phyloP scores from a whole-genome alignment of 1,140 invertebrate genomes.

The Papilio aristodemus region DNA sequence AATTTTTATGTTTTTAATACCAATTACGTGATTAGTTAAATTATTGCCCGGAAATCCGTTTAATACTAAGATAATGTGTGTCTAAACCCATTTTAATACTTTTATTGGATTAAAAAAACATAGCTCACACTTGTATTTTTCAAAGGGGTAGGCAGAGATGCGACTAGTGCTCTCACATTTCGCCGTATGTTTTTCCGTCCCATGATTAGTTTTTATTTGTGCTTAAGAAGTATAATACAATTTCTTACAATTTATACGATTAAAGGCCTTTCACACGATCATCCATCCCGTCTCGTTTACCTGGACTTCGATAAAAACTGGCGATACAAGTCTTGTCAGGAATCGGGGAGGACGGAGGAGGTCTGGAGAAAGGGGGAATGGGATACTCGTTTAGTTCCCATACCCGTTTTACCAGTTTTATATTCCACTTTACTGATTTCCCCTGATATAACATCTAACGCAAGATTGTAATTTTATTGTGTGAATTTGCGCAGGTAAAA shows the following conservation, averaged over 20 bases:
- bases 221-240: not conserved
- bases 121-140: too few species aligned
- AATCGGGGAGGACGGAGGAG: not conserved
- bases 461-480: not conserved
- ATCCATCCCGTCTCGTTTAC: conserved; percentile 7
- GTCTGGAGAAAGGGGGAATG: not conserved
- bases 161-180: too few species aligned
- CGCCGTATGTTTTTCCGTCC: too few species aligned
- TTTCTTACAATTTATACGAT: not conserved
- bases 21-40: too few species aligned
- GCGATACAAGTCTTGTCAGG: not conserved
- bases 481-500: not conserved
- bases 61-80: too few species aligned
- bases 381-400: not conserved
- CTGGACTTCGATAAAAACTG: conserved; percentile 1
- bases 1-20: too few species aligned
- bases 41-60: too few species aligned
- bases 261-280: not conserved
- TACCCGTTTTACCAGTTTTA: conserved; percentile 9
- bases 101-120: too few species aligned
- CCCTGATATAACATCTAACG: not conserved
- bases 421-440: not conserved
- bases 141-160: too few species aligned
- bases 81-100: too few species aligned
- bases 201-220: too few species aligned